Evolutionary conservation across 2,888 invertebrate genomes (phyloP).

Genomic region (Rotaria magnacalcarata): DNA sequence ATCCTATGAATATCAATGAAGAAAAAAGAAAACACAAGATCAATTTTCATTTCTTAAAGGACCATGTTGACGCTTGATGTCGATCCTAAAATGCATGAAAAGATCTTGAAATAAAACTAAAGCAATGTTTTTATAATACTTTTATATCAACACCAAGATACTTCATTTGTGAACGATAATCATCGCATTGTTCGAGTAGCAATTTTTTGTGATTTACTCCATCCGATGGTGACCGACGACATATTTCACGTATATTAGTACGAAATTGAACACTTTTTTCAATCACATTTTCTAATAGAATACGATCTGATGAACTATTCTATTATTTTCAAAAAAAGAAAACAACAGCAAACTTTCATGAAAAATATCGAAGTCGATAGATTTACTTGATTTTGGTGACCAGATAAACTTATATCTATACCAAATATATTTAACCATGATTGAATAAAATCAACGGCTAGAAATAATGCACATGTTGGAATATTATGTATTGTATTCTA

Average conservation of each 20-base stretch:
- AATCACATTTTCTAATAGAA: not conserved
- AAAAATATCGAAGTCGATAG: not conserved
- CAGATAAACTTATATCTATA: slow-evolving; percentile 1
- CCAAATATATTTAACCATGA: slow-evolving; percentile 10
- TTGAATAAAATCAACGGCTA: slow-evolving; percentile 26
- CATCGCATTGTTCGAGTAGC: not conserved
- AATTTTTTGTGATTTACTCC: not conserved
- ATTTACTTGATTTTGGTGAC: not conserved
- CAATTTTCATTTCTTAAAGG: slow-evolving; percentile 11
- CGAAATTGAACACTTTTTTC: slow-evolving; percentile 25
- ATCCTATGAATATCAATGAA: not conserved
- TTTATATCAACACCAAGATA: slow-evolving; percentile 16
- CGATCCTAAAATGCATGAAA: slow-evolving; percentile 7
- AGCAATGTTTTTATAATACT: not conserved
- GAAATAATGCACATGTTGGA: not conserved
- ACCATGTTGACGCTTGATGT: slow-evolving; percentile 24
- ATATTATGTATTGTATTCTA: not conserved
- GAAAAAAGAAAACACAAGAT: not conserved
- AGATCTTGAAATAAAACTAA: not conserved
- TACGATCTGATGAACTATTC: not conserved
- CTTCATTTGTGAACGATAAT: slow-evolving; percentile 27
- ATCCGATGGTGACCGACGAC: not conserved
- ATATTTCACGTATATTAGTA: slow-evolving; percentile 20
- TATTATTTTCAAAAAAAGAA: not conserved
- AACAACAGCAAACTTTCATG: not conserved